A percentile compares a stretch with the other conserved stretches of the same genome.
Conservation (phyloP, 2,797 vertebrate genomes). For the Hafferia zeledoni region DNA sequence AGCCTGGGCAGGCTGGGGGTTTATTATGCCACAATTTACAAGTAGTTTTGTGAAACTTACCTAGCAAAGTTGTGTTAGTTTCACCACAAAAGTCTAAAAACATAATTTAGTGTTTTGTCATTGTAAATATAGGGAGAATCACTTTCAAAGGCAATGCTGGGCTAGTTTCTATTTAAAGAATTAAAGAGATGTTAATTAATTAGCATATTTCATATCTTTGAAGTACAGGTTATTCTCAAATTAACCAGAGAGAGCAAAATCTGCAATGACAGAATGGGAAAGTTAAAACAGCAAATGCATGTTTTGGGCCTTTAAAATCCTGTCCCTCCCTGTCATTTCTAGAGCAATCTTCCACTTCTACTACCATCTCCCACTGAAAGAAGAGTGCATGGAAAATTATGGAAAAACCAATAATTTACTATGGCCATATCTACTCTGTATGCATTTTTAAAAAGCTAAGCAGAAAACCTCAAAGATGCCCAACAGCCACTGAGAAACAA, state of each 20-base stretch:
- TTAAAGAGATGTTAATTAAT: not conserved
- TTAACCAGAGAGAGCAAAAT: not conserved
- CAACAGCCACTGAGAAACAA: not conserved
- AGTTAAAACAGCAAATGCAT: not conserved
- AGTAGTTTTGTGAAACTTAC: not conserved
- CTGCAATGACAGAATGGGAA: not conserved
- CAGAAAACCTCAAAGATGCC: not conserved
- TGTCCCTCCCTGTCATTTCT: not conserved
- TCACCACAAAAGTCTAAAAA: not conserved
- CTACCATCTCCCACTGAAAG: not conserved
- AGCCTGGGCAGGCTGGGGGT: rapidly evolving
- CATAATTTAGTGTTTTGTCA: not conserved
- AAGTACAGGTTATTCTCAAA: not conserved
- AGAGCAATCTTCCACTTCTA: not conserved
- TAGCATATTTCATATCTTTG: not conserved
- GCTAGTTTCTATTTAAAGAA: not conserved
- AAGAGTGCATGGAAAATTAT: not conserved
- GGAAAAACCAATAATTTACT: not conserved
- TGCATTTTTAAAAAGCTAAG: not conserved
- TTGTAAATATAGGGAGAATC: not conserved
- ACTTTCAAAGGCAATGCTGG: not conserved
- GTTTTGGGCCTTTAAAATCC: not conserved
- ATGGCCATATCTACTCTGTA: not conserved
- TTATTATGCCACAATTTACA: not conserved
- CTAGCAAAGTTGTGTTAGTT: not conserved